phyloP scores from a whole-genome alignment of 2,888 invertebrate genomes.

The Agrypnus murinus region DNA sequence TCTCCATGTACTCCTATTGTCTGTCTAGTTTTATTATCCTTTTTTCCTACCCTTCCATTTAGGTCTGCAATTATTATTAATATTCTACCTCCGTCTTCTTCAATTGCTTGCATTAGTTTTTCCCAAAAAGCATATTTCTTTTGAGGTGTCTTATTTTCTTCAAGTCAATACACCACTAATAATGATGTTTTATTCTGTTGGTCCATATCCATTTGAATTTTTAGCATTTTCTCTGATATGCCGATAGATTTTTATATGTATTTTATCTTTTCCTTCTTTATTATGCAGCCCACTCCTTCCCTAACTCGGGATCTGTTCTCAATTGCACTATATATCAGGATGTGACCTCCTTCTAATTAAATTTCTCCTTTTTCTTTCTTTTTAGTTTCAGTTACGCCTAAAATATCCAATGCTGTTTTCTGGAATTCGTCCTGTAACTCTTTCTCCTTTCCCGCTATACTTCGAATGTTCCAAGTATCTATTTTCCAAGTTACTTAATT shows the following conservation, averaged over 20 bases:
- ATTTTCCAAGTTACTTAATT: neutral
- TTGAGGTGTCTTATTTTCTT: neutral
- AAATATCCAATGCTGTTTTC: neutral
- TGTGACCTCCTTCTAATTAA: neutral
- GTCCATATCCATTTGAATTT: neutral
- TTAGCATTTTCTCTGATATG: neutral
- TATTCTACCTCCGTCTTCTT: neutral
- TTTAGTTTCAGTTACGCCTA: neutral
- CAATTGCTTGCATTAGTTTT: neutral
- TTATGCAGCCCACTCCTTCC: neutral
- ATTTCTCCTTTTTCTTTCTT: too few species aligned
- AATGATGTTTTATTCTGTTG: too few species aligned
- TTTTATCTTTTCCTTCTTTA: neutral
- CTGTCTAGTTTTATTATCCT: neutral
- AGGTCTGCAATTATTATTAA: neutral
- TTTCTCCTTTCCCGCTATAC: neutral
- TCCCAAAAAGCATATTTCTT: neutral
- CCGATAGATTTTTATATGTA: neutral
- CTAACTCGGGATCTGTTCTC: neutral
- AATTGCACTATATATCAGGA: neutral
- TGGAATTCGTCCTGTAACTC: too few species aligned
- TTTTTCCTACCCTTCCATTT: neutral
- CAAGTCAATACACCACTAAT: neutral
- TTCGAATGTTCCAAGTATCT: neutral
- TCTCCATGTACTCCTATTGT: conserved; percentile 11